phyloP scores from a whole-genome alignment of 2,797 vertebrate species.

The Centroberyx gerrardi region DNA sequence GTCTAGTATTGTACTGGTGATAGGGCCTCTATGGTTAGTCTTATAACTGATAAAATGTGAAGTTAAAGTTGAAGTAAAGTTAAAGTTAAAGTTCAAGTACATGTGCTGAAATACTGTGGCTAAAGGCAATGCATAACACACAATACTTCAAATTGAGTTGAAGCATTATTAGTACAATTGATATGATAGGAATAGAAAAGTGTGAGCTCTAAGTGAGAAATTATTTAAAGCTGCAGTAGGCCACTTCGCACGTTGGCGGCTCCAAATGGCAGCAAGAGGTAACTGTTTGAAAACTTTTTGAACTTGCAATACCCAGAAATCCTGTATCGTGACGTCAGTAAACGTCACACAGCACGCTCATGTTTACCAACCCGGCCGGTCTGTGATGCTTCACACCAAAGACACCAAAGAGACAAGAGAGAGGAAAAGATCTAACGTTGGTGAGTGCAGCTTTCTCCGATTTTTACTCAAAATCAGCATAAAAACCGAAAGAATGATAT shows the following conservation, averaged over 20 bases:
- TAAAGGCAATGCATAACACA: not conserved
- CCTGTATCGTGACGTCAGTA: too few species aligned
- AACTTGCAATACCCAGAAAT: too few species aligned
- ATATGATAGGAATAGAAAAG: not conserved
- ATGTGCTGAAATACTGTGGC: not conserved
- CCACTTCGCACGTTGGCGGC: too few species aligned
- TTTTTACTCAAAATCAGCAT: conserved; percentile 6
- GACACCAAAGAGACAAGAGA: too few species aligned
- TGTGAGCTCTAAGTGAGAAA: not conserved
- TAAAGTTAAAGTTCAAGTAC: not conserved
- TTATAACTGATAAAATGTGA: not conserved
- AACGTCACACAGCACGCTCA: too few species aligned
- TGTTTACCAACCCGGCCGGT: too few species aligned
- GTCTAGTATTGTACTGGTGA: not conserved
- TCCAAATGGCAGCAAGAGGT: too few species aligned
- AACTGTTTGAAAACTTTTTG: too few species aligned
- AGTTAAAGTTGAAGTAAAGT: not conserved
- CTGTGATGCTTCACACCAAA: too few species aligned
- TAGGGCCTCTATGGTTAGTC: not conserved
- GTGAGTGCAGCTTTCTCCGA: too few species aligned
- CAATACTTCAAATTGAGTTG: not conserved
- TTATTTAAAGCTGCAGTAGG: too few species aligned
- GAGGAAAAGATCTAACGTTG: too few species aligned
- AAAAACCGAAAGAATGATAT: conserved; percentile 37
- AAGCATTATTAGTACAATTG: not conserved